Conservation (phyloP, 1,140 invertebrate genomes). For the Pantala flavescens region DNA sequence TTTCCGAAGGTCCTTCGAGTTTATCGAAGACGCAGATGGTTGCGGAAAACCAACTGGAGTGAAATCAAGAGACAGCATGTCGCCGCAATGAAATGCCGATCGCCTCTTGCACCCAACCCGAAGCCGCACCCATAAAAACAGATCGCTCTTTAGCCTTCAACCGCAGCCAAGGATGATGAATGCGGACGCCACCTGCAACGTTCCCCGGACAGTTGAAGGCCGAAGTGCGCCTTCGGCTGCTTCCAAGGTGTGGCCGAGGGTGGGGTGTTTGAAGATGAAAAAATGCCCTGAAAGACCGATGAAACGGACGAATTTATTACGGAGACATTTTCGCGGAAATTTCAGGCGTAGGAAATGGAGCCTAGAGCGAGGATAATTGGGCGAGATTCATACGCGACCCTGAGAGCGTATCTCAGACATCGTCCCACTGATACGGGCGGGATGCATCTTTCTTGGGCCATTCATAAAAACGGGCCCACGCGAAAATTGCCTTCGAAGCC, state of each 20-base stretch:
- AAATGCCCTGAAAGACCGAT: too few species aligned
- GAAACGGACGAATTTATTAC: too few species aligned
- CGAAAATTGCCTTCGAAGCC: neutral
- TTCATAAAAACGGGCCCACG: conserved; percentile 1
- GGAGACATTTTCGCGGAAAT: too few species aligned
- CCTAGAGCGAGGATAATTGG: too few species aligned
- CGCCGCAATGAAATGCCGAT: neutral
- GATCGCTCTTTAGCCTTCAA: neutral
- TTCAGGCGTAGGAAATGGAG: too few species aligned
- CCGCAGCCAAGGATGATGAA: neutral
- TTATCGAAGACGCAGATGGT: too few species aligned
- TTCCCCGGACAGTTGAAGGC: neutral
- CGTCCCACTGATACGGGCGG: too few species aligned
- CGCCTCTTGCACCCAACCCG: neutral
- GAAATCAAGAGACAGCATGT: neutral
- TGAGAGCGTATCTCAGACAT: neutral
- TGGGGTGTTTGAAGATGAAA: too few species aligned
- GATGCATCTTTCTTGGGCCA: neutral
- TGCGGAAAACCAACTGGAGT: neutral
- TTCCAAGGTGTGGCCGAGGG: neutral
- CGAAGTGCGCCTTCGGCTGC: neutral
- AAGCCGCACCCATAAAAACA: too few species aligned
- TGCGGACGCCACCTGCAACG: neutral
- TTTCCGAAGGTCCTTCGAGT: too few species aligned
- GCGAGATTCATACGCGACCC: neutral